These are phyloP conservation scores for Corydoras maculifer DNA, from an alignment of 2,113 vertebrate genomes.

Conservation along the genomic window DNA sequence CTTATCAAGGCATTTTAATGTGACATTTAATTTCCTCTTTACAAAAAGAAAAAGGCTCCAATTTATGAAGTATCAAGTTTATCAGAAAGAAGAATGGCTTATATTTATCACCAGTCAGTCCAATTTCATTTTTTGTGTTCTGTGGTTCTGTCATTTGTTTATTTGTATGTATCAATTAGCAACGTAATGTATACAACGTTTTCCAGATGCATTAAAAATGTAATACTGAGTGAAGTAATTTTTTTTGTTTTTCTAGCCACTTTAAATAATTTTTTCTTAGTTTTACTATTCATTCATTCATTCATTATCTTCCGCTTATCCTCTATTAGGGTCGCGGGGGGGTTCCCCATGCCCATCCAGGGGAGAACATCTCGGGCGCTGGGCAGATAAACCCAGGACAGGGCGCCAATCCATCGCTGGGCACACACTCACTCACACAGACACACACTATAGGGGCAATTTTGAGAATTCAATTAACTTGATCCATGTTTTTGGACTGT, in stretches of 20 bases:
- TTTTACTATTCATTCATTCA: no score
- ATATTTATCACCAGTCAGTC: slow-evolving; percentile 9
- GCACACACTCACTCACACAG: no score
- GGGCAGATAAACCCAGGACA: no score
- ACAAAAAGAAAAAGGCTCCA: slow-evolving; percentile 27
- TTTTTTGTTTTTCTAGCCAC: not conserved
- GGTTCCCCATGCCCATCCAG: no score
- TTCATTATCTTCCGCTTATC: no score
- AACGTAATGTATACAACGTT: not conserved
- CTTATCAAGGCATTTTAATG: slow-evolving; percentile 45
- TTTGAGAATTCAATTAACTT: no score
- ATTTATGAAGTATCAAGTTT: slow-evolving; percentile 25
- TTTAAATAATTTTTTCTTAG: no score
- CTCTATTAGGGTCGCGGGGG: no score
- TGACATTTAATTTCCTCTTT: slow-evolving; percentile 53
- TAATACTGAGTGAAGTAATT: not conserved
- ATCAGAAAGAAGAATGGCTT: slow-evolving; percentile 5
- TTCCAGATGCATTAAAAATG: not conserved
- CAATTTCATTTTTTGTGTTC: slow-evolving; percentile 8
- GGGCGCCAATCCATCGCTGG: no score
- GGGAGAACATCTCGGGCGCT: no score
- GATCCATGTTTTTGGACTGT: no score
- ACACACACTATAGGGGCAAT: no score
- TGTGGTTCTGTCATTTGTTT: slow-evolving; percentile 10
- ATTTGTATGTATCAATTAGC: not conserved